Conservation (phyloP, 2,797 vertebrate genomes). For the Scolopax bukidnonensis region DNA sequence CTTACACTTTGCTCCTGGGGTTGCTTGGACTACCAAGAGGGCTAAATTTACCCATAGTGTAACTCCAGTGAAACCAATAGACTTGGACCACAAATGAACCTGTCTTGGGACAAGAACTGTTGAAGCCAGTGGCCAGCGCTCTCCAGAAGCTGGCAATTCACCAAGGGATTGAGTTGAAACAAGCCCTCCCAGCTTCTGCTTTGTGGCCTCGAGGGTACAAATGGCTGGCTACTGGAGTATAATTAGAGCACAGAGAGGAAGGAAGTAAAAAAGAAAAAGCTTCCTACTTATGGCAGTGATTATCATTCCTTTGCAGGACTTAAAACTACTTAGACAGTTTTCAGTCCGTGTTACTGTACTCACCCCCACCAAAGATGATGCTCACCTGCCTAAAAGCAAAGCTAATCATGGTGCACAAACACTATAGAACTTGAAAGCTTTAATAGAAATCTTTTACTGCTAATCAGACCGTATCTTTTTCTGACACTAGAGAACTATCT, state of each 20-base stretch:
- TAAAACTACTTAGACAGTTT: neutral
- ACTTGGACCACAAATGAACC: neutral
- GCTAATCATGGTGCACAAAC: neutral
- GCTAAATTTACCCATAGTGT: neutral
- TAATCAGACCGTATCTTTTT: neutral
- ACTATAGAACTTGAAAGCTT: neutral
- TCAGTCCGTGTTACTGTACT: neutral
- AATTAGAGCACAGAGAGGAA: constrained; percentile 29
- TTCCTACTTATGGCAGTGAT: neutral
- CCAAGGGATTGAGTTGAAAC: neutral
- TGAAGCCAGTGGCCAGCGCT: neutral
- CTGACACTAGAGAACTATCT: neutral
- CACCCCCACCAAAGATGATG: neutral
- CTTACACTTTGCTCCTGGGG: neutral
- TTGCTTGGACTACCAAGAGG: neutral
- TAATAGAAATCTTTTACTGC: neutral
- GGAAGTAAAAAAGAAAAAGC: neutral
- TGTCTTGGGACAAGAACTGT: fast-evolving
- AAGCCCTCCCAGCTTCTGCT: neutral
- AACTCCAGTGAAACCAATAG: neutral
- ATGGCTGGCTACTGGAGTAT: neutral
- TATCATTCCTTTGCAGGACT: neutral
- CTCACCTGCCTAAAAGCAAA: neutral
- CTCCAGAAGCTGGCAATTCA: neutral
- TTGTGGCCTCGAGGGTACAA: neutral